Base-by-base conservation (phyloP, 2,113 vertebrate genomes). In the Nettapus auritus region DNA sequence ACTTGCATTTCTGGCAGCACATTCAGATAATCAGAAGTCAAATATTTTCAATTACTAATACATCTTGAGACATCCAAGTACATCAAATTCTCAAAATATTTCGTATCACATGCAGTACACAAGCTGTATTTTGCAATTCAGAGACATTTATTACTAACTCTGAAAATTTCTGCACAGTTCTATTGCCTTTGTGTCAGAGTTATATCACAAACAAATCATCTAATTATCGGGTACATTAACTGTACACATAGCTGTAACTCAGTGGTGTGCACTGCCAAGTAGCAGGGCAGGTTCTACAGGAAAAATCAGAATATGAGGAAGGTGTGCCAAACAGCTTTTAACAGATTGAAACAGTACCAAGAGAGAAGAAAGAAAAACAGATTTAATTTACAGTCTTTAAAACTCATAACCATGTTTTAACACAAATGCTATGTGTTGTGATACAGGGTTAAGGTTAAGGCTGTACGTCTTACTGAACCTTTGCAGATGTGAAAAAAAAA, bases 261-360 rank as follows among this genome's bases (percentile, higher is more conserved):
- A 48, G 0, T 81, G 66, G 55, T 80, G 53, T 55, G 44, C 46
- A 25, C 29, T 85, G 67, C 50, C n/a, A 67, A 82, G 75, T 38
- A 82, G 78, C 53, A 77, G 52, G 33, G 75, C 93, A 89, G 82
- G 94, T 91, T 95, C 71, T 83, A 31, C 93, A 82, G 78, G 91
- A 92, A 94, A 81, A 82, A 67, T 36, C 25, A 40, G 42, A 25
- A 76, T 85, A 44, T 76, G 50, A 33, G 48, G 26, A 62, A 82
- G 66, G 53, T 79, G 66, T 87, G 81, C 29, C 62, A 87, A 84
- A 55, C 9, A 31, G 28, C 29, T 56, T 88, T 91, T 80, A 89
- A 59, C 14, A 79, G 57, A 26, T 78, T 69, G 34, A 66, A 74
- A 38, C 34, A n/a, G 34, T 36, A 73, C 13, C 7, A 4, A 31